phyloP scores from a whole-genome alignment of 2,797 vertebrate genomes.

The Helarctos malayanus region DNA sequence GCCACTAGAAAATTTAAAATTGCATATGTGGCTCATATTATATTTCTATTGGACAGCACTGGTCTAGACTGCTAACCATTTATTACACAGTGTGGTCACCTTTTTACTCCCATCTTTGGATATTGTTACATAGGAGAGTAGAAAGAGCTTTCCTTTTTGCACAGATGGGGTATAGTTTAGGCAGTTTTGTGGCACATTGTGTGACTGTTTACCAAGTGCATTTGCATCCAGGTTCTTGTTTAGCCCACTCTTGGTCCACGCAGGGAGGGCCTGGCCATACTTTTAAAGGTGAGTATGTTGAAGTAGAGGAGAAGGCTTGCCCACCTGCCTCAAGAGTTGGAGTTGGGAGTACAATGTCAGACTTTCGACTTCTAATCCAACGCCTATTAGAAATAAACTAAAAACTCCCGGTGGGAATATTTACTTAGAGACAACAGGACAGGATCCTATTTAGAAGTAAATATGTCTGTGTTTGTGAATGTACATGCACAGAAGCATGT shows the following conservation, averaged over 20 bases:
- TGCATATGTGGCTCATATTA: background rate
- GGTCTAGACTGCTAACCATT: background rate
- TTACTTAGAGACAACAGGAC: background rate
- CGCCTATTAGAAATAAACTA: slow-evolving; percentile 9
- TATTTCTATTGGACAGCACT: background rate
- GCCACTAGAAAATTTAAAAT: background rate
- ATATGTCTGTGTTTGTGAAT: background rate
- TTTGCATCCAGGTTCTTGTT: background rate
- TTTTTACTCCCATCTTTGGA: background rate
- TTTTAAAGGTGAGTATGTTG: background rate
- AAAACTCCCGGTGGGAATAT: background rate
- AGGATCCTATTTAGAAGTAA: background rate
- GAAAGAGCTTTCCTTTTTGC: background rate
- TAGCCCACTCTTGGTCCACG: background rate
- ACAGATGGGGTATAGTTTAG: background rate
- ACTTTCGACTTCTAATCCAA: background rate
- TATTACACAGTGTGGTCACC: background rate
- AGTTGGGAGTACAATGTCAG: background rate
- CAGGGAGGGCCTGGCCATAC: background rate
- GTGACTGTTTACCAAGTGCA: background rate
- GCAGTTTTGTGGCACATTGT: background rate
- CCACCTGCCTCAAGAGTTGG: background rate
- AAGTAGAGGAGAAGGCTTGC: background rate
- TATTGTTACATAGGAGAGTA: background rate
- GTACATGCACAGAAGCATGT: background rate